Percentiles rank a stretch among this genome's conserved stretches.
Conservation (phyloP, 2,888 invertebrate species). For the Synergus laeviventris region DNA sequence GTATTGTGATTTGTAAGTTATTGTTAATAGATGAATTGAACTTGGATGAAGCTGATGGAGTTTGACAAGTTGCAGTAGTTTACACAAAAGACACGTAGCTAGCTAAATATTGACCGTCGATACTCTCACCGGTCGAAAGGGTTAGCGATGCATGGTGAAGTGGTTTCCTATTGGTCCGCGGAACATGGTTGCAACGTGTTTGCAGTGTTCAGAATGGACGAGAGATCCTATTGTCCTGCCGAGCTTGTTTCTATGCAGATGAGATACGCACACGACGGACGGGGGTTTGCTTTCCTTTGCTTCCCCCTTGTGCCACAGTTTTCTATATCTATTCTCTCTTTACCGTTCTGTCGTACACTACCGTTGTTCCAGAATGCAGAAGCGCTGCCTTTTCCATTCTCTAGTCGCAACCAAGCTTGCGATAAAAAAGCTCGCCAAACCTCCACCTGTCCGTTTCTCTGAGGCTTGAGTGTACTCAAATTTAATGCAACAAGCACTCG, state of each 20-base stretch:
- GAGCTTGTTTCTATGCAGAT: constrained; percentile 75
- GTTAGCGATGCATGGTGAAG: constrained; percentile 67
- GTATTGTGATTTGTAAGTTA: background rate
- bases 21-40: background rate
- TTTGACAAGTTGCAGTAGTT: constrained; percentile 22
- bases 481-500: constrained; percentile 24
- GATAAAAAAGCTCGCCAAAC: constrained; percentile 49
- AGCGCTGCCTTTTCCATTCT: constrained; percentile 52
- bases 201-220: constrained; percentile 71
- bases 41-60: constrained; percentile 18
- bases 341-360: constrained; percentile 47
- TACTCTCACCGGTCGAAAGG: constrained; percentile 62
- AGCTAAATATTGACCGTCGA: constrained; percentile 47
- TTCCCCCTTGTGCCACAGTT: constrained; percentile 45
- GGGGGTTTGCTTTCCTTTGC: constrained; percentile 57
- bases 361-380: constrained; percentile 43
- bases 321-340: constrained; percentile 39
- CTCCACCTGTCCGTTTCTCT: constrained; percentile 52
- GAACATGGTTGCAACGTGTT: constrained; percentile 70
- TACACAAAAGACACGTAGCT: constrained; percentile 43
- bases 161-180: constrained; percentile 66
- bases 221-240: constrained; percentile 71
- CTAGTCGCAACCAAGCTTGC: constrained; percentile 47
- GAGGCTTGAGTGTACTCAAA: constrained; percentile 32
- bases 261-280: constrained; percentile 66